phyloP scores from a whole-genome alignment of 2,113 vertebrate species.

The Amia ocellicauda region DNA sequence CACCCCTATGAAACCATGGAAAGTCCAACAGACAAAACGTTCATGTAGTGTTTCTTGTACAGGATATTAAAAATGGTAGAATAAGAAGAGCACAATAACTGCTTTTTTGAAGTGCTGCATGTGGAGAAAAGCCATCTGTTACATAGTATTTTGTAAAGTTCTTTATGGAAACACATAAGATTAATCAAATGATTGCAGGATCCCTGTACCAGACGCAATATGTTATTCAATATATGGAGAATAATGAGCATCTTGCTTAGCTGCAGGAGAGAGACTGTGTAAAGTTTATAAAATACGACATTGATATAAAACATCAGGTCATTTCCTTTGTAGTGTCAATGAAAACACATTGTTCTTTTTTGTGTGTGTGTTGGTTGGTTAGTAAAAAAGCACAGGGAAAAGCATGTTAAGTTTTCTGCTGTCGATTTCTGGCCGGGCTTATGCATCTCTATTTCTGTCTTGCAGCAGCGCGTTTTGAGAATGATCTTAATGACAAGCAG shows the following conservation, averaged over 20 bases:
- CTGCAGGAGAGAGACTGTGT: not conserved
- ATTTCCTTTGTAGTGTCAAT: too few relatives aligned
- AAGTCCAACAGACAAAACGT: not conserved
- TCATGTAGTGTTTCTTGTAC: not conserved
- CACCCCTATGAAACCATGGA: not conserved
- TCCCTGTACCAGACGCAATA: constrained; percentile 2
- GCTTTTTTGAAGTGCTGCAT: constrained; percentile 4
- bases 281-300: too few relatives aligned
- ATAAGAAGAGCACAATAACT: not conserved
- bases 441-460: not conserved
- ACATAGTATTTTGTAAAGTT: constrained; percentile 11
- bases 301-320: not conserved
- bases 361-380: too few relatives aligned
- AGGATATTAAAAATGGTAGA: not conserved
- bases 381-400: too few relatives aligned
- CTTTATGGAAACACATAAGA: constrained; percentile 8
- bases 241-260: not conserved
- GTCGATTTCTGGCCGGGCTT: not conserved
- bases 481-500: not conserved
- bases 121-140: constrained; percentile 4
- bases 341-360: too few relatives aligned
- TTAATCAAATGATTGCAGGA: constrained; percentile 6
- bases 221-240: constrained; percentile 1
- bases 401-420: too few relatives aligned
- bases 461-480: not conserved